A percentile compares a stretch with the other conserved stretches of the same genome.
Conservation (phyloP, 2,797 vertebrate species). For the Phrynocephalus forsythii region DNA sequence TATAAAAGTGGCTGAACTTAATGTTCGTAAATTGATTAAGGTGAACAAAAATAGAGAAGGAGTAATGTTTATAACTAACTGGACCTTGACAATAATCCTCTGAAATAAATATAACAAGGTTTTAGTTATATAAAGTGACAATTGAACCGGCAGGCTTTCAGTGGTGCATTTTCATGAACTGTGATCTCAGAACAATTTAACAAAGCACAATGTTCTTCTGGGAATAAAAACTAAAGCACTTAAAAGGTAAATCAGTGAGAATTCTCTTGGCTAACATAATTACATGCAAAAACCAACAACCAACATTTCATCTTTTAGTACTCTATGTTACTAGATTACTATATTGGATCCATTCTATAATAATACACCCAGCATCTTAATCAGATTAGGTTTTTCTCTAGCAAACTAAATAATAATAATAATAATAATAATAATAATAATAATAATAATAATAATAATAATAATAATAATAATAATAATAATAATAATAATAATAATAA, state of each 20-base stretch:
- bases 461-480: too few relatives aligned
- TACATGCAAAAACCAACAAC: slow-evolving; percentile 13
- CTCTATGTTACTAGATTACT: slow-evolving; percentile 10
- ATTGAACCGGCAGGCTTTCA: neutral
- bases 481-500: too few relatives aligned
- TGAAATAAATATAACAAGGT: neutral
- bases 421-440: too few relatives aligned
- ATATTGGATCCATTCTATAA: neutral
- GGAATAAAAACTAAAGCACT: slow-evolving; percentile 19
- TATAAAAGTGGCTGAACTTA: neutral
- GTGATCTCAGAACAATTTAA: neutral
- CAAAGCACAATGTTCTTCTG: neutral
- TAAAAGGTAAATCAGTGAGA: slow-evolving; percentile 14
- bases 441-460: too few relatives aligned
- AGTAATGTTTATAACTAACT: neutral
- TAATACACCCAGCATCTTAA: neutral
- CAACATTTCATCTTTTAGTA: slow-evolving; percentile 25
- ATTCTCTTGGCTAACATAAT: slow-evolving; percentile 23
- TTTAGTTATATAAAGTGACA: neutral
- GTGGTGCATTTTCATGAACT: slow-evolving; percentile 21
- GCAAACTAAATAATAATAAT: neutral
- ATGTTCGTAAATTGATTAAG: slow-evolving; percentile 5
- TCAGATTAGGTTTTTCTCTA: neutral
- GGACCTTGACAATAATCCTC: neutral
- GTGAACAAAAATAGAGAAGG: too few relatives aligned